A percentile compares a stretch with the other conserved stretches of the same genome.
phyloP scores from a whole-genome alignment of 1,140 invertebrate genomes.

The Thereuonema tuberculata region DNA sequence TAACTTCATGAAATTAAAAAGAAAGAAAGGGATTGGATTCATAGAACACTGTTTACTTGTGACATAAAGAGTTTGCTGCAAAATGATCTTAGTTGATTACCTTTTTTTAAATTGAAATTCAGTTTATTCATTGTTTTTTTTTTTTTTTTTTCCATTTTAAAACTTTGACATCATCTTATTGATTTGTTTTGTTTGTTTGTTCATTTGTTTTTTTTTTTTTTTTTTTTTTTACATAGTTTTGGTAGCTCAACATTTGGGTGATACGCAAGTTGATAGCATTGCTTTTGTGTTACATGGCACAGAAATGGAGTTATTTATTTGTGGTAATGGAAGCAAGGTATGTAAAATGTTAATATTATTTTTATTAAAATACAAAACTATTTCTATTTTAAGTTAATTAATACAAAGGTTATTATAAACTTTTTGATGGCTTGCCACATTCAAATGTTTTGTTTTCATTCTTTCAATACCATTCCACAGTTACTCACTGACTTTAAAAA shows the following conservation, averaged over 20 bases:
- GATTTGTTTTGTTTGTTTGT: not conserved
- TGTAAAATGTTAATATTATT: not conserved
- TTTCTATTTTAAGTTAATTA: not conserved
- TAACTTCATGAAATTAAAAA: too few relatives aligned
- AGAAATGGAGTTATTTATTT: conserved; percentile 30
- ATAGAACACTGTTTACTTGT: too few relatives aligned
- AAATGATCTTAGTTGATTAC: too few relatives aligned
- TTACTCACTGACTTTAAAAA: too few relatives aligned
- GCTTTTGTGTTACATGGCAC: conserved; percentile 33
- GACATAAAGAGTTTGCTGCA: too few relatives aligned
- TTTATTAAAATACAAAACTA: not conserved
- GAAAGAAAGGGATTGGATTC: too few relatives aligned
- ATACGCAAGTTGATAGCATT: conserved; percentile 29
- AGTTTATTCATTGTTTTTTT: too few relatives aligned
- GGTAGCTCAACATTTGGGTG: conserved; percentile 23
- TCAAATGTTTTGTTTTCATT: too few relatives aligned
- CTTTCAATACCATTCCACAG: too few relatives aligned
- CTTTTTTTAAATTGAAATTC: too few relatives aligned
- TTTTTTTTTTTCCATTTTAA: too few relatives aligned
- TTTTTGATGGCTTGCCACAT: not conserved
- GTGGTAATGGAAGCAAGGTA: conserved; percentile 32
- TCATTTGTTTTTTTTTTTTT: not conserved
- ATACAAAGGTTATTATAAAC: not conserved
- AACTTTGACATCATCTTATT: not conserved
- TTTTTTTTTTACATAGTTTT: conserved; percentile 11